Conservation (phyloP, 2,797 vertebrate genomes). For the Clarias pachynema region DNA sequence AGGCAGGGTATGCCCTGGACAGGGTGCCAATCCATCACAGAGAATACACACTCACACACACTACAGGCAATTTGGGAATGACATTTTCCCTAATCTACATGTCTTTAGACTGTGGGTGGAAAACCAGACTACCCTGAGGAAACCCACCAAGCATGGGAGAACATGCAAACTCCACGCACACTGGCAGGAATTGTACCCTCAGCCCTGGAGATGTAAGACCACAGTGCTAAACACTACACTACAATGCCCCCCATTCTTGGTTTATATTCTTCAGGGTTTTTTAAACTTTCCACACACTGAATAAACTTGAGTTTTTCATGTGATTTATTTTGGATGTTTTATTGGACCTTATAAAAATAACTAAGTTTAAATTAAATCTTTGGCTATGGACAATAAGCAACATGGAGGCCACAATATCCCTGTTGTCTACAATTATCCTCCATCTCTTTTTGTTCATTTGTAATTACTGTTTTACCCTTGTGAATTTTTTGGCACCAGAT, state of each 20-base stretch:
- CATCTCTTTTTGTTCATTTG: conserved; percentile 41
- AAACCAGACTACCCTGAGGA: no score
- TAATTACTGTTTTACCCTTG: conserved; percentile 52
- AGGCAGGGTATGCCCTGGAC: no score
- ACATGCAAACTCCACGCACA: no score
- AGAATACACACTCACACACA: no score
- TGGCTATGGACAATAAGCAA: conserved; percentile 51
- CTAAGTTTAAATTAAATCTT: conserved; percentile 57
- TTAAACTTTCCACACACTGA: neutral
- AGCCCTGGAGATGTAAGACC: no score
- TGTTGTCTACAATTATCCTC: conserved; percentile 50
- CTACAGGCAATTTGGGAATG: no score
- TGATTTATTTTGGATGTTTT: neutral
- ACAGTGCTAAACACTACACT: no score
- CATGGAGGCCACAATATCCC: conserved; percentile 60
- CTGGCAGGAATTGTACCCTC: no score
- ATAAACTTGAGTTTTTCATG: neutral
- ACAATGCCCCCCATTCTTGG: neutral
- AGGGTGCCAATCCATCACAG: no score
- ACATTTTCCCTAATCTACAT: no score
- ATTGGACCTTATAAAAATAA: neutral
- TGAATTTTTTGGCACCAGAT: conserved; percentile 39
- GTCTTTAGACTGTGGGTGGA: no score
- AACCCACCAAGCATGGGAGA: no score
- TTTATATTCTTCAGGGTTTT: neutral